Evolutionary conservation across 2,797 vertebrate species (phyloP).

Genomic region (Epinephelus coioides): DNA sequence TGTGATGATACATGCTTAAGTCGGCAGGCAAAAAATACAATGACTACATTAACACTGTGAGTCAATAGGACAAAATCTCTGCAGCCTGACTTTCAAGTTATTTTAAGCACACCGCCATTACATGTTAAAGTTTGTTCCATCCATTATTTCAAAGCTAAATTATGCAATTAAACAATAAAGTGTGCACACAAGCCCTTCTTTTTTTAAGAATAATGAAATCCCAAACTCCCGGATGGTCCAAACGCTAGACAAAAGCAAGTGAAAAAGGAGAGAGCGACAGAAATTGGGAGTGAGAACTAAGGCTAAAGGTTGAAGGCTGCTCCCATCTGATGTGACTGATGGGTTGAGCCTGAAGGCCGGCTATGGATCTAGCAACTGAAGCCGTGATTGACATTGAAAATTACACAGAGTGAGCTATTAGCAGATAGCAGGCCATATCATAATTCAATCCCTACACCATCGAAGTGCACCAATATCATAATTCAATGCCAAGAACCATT

Average conservation of each 20-base stretch:
- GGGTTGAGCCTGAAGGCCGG: conserved; percentile 64
- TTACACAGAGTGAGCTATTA: conserved; percentile 83
- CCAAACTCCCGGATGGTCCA: conserved; percentile 9
- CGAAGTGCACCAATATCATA: conserved; percentile 86
- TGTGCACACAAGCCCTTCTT: neutral
- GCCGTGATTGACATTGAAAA: conserved; percentile 80
- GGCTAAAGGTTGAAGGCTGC: conserved; percentile 67
- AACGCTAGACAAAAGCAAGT: conserved; percentile 18
- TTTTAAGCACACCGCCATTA: no score
- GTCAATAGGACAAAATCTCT: conserved; percentile 2
- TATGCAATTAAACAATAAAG: conserved; percentile 17
- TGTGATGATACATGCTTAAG: conserved; percentile 19
- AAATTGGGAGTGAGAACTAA: conserved; percentile 42
- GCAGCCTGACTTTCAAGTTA: neutral
- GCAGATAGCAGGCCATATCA: conserved; percentile 83
- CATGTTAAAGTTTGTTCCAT: no score
- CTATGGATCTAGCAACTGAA: conserved; percentile 79
- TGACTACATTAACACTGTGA: conserved; percentile 1
- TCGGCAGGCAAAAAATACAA: neutral
- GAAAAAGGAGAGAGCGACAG: conserved; percentile 28
- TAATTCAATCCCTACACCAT: conserved; percentile 83
- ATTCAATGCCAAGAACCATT: conserved; percentile 85
- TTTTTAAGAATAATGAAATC: conserved; percentile 20
- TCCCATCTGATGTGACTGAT: conserved; percentile 64
- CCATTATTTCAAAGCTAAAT: conserved; percentile 14